Conservation (phyloP, 1,140 invertebrate genomes). For the Drosophila lacertosa region DNA sequence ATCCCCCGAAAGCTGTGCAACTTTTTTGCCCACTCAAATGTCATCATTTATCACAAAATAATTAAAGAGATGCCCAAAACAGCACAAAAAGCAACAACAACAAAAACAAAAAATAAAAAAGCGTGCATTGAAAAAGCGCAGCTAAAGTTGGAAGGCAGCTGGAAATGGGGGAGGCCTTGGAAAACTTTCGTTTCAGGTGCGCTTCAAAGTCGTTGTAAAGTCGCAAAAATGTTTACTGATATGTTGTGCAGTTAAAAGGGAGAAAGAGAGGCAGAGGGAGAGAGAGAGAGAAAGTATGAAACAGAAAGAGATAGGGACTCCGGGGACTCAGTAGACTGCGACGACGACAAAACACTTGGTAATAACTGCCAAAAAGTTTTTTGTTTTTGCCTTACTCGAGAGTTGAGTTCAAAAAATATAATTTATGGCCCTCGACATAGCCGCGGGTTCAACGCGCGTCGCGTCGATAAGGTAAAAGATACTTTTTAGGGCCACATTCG, state of each 20-base stretch:
- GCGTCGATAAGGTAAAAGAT: constrained; percentile 79
- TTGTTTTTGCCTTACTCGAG: constrained; percentile 34
- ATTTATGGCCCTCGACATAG: constrained; percentile 75
- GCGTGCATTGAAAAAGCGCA: constrained; percentile 40
- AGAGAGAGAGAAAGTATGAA: not conserved
- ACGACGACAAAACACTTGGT: constrained; percentile 80
- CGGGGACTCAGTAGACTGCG: constrained; percentile 29
- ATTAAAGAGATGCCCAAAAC: constrained; percentile 70
- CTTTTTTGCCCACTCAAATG: constrained; percentile 61
- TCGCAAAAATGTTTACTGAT: constrained; percentile 79
- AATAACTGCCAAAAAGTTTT: constrained; percentile 79
- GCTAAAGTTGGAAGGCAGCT: constrained; percentile 26
- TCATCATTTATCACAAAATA: constrained; percentile 84
- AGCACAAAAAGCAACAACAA: no score
- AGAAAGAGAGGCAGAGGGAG: constrained; percentile 1
- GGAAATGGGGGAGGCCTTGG: not conserved
- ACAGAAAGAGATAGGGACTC: no score
- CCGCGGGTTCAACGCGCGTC: constrained; percentile 66
- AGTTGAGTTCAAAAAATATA: constrained; percentile 79
- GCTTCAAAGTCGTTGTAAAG: constrained; percentile 66
- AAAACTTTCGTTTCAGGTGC: constrained; percentile 71
- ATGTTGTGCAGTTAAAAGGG: constrained; percentile 45
- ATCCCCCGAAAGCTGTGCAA: constrained; percentile 41
- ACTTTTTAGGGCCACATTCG: constrained; percentile 57
- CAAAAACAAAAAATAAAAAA: constrained; percentile 12